phyloP scores from a whole-genome alignment of 2,113 vertebrate genomes.

The Nyctereutes procyonoides region DNA sequence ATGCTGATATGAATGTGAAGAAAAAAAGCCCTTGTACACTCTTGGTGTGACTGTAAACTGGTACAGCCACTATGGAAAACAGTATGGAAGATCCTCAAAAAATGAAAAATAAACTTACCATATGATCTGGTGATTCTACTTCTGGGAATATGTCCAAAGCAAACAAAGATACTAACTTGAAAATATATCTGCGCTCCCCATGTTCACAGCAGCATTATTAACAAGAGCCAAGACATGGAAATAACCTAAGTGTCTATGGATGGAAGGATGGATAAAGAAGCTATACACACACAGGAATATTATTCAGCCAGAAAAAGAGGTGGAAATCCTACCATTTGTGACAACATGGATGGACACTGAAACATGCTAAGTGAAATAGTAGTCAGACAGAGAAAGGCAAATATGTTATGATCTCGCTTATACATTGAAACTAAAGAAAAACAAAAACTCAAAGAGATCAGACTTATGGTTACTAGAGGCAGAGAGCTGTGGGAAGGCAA shows the following conservation, averaged over 20 bases:
- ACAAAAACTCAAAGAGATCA: neutral
- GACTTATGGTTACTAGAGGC: neutral
- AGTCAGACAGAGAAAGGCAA: neutral
- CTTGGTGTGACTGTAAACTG: neutral
- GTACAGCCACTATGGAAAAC: neutral
- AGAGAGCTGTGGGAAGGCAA: neutral
- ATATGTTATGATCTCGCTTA: neutral
- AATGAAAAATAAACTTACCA: neutral
- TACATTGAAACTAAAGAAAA: neutral
- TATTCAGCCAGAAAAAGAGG: neutral
- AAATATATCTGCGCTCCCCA: neutral
- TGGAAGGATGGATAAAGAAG: neutral
- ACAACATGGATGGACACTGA: neutral
- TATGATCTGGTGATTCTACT: neutral
- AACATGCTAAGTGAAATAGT: neutral
- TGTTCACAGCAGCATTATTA: neutral
- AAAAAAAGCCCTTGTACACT: neutral
- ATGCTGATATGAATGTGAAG: neutral
- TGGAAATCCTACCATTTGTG: neutral
- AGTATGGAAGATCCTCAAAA: neutral
- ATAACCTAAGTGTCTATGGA: neutral
- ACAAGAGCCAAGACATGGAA: neutral
- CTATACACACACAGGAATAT: neutral
- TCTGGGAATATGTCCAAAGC: neutral
- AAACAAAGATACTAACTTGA: neutral